Evolutionary conservation across 1,140 invertebrate species (phyloP).

Genomic region (Heliconius melpomene): DNA sequence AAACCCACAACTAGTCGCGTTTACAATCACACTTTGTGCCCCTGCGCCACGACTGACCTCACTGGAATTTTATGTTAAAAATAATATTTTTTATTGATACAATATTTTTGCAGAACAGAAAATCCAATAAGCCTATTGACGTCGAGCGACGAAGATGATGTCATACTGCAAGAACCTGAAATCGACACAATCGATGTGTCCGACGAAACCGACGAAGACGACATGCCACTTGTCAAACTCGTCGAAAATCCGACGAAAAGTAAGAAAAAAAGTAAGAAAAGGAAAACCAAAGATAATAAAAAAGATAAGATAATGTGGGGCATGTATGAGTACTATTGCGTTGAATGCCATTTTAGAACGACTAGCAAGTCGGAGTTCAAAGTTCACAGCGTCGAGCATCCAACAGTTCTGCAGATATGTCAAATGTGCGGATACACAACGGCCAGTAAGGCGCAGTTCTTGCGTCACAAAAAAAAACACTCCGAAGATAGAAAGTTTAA

Average conservation of each 20-base stretch:
- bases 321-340: conserved; percentile 56
- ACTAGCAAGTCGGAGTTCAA: conserved; percentile 42
- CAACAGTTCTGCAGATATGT: conserved; percentile 52
- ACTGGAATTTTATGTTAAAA: too few species aligned
- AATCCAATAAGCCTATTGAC: conserved; percentile 67
- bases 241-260: conserved; percentile 41
- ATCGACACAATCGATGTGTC: conserved; percentile 70
- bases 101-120: conserved; percentile 43
- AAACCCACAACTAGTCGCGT: too few species aligned
- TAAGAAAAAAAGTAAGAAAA: conserved; percentile 18
- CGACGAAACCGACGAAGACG: conserved; percentile 68
- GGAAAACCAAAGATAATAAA: neutral
- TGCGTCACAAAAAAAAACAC: conserved; percentile 56
- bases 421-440: conserved; percentile 58
- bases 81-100: too few species aligned
- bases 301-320: conserved; percentile 43
- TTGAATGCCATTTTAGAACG: conserved; percentile 52
- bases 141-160: conserved; percentile 72
- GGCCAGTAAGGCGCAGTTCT: conserved; percentile 51
- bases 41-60: too few species aligned
- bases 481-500: conserved; percentile 47
- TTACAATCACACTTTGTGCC: too few species aligned
- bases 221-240: conserved; percentile 57
- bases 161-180: conserved; percentile 68
- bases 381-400: conserved; percentile 43